phyloP scores from a whole-genome alignment of 2,113 vertebrate species.

The Oncorhynchus nerka region DNA sequence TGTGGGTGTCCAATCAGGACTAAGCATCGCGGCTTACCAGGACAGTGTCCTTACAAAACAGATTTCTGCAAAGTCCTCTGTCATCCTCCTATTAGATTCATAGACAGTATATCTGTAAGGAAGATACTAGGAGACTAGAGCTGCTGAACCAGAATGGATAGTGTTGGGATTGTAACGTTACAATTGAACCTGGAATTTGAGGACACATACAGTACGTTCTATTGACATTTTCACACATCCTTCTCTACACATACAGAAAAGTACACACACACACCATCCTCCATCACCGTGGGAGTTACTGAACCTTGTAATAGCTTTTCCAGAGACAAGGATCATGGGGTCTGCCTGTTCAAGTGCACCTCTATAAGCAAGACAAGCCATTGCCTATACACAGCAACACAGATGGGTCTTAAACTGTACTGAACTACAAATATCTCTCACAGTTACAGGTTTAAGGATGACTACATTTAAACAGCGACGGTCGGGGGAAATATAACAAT shows the following conservation, averaged over 20 bases:
- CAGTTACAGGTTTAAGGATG: slow-evolving; percentile 20
- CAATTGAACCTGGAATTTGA: too few species aligned
- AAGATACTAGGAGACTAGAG: too few species aligned
- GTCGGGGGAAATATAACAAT: slow-evolving; percentile 3
- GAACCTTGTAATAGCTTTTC: slow-evolving; percentile 72
- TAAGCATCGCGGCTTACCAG: too few species aligned
- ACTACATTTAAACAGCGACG: slow-evolving; percentile 36
- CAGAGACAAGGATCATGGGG: slow-evolving; percentile 64
- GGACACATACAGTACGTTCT: too few species aligned
- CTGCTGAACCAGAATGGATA: too few species aligned
- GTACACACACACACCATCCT: slow-evolving; percentile 42
- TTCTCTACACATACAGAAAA: slow-evolving; percentile 26
- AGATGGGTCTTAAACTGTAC: slow-evolving; percentile 50
- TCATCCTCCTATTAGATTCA: too few species aligned
- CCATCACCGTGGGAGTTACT: slow-evolving; percentile 53
- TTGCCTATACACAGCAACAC: slow-evolving; percentile 41
- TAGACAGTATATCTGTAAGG: too few species aligned
- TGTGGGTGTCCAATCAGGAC: neutral
- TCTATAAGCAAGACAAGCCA: slow-evolving; percentile 59
- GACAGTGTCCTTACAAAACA: too few species aligned
- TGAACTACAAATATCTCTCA: slow-evolving; percentile 24
- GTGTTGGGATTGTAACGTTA: too few species aligned
- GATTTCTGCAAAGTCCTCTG: too few species aligned
- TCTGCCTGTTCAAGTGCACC: slow-evolving; percentile 55
- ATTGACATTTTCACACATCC: neutral